A percentile compares a stretch with the other conserved stretches of the same genome.
Evolutionary conservation across 1,140 invertebrate species (phyloP).

Genomic region (Bradysia coprophila): DNA sequence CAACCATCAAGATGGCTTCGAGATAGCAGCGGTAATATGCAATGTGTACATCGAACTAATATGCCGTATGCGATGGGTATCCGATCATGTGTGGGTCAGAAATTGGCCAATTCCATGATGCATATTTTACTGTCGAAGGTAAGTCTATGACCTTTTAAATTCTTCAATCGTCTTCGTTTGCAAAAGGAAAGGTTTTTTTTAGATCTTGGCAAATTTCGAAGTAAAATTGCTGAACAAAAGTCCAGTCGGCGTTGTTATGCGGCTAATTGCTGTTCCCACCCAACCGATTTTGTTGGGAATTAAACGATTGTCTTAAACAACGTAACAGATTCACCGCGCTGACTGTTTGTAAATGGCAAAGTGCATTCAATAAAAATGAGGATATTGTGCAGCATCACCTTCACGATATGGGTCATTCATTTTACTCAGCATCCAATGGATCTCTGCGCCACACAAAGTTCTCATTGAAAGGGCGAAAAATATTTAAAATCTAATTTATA

Average conservation of each 20-base stretch:
- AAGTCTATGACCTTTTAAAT: too few relatives aligned
- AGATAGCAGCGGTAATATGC: constrained; percentile 24
- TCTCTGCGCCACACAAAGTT: too few relatives aligned
- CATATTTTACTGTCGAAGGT: constrained; percentile 41
- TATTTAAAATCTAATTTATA: not conserved
- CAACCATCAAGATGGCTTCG: constrained; percentile 58
- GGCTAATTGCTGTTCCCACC: constrained; percentile 35
- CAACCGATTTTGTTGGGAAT: constrained; percentile 25
- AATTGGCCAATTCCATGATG: constrained; percentile 58
- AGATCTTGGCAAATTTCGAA: constrained; percentile 28
- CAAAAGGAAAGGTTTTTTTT: constrained; percentile 5
- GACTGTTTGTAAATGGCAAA: too few relatives aligned
- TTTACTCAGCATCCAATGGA: too few relatives aligned
- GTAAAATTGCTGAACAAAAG: constrained; percentile 28
- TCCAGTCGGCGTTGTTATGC: constrained; percentile 29
- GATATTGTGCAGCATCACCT: too few relatives aligned
- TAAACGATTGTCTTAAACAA: too few relatives aligned
- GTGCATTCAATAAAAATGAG: too few relatives aligned
- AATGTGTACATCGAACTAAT: constrained; percentile 31
- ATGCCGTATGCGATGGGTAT: constrained; percentile 67
- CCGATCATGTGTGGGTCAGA: constrained; percentile 63
- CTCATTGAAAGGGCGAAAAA: too few relatives aligned
- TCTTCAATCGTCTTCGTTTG: constrained; percentile 3
- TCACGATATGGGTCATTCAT: too few relatives aligned
- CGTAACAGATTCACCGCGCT: too few relatives aligned